phyloP scores from a whole-genome alignment of 2,797 vertebrate genomes.

The Botia almorhae region DNA sequence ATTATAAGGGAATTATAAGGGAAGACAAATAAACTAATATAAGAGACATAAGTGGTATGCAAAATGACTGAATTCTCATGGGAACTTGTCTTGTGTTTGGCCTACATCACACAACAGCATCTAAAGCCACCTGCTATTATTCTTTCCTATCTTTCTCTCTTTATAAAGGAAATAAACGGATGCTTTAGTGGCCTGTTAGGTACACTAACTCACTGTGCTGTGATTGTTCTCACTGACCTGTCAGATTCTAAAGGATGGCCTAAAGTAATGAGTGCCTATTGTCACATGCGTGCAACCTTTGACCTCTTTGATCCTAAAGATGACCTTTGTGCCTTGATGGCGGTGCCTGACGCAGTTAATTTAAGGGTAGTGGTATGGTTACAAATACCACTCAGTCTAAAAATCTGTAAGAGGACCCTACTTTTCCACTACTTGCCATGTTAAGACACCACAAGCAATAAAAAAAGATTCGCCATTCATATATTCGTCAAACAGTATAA shows the following conservation, averaged over 20 bases:
- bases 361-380: conserved; percentile 37
- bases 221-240: conserved; percentile 18
- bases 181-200: not conserved
- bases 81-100: not conserved
- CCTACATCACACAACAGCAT: not conserved
- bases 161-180: not conserved
- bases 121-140: not conserved
- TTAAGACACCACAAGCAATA: not conserved
- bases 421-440: not conserved
- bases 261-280: conserved; percentile 1
- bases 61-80: not conserved
- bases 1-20: not conserved
- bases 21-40: not conserved
- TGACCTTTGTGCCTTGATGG: conserved; percentile 49
- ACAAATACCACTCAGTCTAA: not conserved
- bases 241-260: conserved; percentile 22
- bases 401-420: not conserved
- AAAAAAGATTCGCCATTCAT: not conserved
- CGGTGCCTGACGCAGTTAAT: conserved; percentile 49
- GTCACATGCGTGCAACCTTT: conserved; percentile 61
- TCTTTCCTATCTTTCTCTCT: not conserved
- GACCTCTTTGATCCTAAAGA: conserved; percentile 45
- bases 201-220: not conserved
- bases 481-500: not conserved
- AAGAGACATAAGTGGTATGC: not conserved